Percentiles rank a stretch among this genome's conserved stretches.
phyloP scores from a whole-genome alignment of 2,113 vertebrate species.

The Dromiciops gliroides region DNA sequence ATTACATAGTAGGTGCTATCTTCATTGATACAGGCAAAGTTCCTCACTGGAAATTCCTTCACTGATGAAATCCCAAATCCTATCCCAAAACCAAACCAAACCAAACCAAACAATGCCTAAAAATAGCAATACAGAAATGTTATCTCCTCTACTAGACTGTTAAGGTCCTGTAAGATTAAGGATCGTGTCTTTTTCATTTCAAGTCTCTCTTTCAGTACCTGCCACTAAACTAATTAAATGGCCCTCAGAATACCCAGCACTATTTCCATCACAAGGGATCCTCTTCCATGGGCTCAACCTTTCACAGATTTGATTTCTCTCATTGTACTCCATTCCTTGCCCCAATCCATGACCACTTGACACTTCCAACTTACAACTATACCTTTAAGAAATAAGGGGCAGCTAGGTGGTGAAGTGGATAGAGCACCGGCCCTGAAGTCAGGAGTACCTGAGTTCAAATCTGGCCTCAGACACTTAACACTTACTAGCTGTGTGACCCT shows the following conservation, averaged over 20 bases:
- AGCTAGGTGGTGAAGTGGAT: no score
- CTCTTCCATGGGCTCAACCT: not conserved
- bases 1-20: not conserved
- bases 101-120: no score
- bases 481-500: no score
- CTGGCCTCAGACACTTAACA: no score
- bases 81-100: not conserved
- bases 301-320: not conserved
- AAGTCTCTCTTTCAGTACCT: not conserved
- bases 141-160: not conserved
- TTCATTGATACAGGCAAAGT: not conserved
- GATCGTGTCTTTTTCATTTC: not conserved
- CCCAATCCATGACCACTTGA: not conserved
- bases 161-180: not conserved
- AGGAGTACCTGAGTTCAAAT: no score
- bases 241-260: not conserved
- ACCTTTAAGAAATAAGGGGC: not conserved
- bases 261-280: not conserved
- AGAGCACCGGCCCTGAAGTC: no score
- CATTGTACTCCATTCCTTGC: not conserved
- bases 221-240: not conserved
- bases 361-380: not conserved
- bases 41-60: not conserved
- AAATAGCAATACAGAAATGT: not conserved
- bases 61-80: not conserved